A percentile compares a stretch with the other conserved stretches of the same genome.
These are phyloP conservation scores for Eupithecia exiguata DNA, from an alignment of 2,888 invertebrate genomes.

Conservation along the genomic window DNA sequence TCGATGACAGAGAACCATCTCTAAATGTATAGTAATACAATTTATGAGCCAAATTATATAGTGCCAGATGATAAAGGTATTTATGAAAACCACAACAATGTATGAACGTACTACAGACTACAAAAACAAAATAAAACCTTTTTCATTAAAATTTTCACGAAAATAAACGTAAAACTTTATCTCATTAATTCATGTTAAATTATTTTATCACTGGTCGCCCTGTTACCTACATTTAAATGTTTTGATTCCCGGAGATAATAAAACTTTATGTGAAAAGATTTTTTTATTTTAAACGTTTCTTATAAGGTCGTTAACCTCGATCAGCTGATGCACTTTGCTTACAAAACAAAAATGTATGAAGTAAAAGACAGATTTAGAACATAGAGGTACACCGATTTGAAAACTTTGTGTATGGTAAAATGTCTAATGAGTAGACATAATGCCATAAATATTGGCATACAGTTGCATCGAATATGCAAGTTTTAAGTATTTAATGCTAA, in stretches of 20 bases:
- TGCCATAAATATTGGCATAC: background rate
- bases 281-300: slow-evolving; percentile 12
- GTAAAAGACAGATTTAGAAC: background rate
- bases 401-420: background rate
- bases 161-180: slow-evolving; percentile 17
- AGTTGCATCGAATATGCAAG: slow-evolving; percentile 22
- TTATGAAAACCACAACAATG: background rate
- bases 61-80: background rate
- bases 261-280: slow-evolving; percentile 24
- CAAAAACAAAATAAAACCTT: background rate
- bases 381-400: background rate
- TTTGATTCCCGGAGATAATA: slow-evolving; percentile 33
- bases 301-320: slow-evolving; percentile 25
- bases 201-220: slow-evolving; percentile 26
- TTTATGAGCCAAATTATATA: background rate
- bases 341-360: background rate
- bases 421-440: background rate
- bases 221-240: slow-evolving; percentile 30
- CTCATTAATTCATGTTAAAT: slow-evolving; percentile 32
- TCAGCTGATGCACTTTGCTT: slow-evolving; percentile 30
- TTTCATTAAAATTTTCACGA: slow-evolving; percentile 3
- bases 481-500: slow-evolving; percentile 28
- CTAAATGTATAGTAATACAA: background rate
- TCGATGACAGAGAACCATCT: too few relatives aligned
- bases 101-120: background rate